These are phyloP conservation scores for Herminia tarsipennalis DNA, from an alignment of 2,888 invertebrate species.

Conservation along the genomic window DNA sequence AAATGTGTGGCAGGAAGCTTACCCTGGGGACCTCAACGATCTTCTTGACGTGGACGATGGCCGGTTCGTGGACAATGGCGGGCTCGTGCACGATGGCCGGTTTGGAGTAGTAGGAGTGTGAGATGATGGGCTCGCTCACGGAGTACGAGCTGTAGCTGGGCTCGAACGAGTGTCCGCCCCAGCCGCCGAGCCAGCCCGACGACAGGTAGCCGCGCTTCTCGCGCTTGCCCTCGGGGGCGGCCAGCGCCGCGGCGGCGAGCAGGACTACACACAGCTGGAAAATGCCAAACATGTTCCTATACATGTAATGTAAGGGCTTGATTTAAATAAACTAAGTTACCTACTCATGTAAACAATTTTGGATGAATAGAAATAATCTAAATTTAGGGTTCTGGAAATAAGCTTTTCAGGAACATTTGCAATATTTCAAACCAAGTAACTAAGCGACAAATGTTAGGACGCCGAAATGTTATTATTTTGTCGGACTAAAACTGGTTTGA, in stretches of 20 bases:
- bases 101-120: slow-evolving; percentile 22
- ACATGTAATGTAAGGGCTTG: background rate
- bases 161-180: slow-evolving; percentile 13
- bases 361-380: background rate
- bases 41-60: slow-evolving; percentile 51
- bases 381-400: too few relatives aligned
- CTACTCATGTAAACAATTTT: background rate
- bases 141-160: slow-evolving; percentile 5
- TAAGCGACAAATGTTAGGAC: too few relatives aligned
- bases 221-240: slow-evolving; percentile 46
- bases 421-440: too few relatives aligned
- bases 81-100: slow-evolving; percentile 16
- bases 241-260: slow-evolving; percentile 47
- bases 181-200: slow-evolving; percentile 13
- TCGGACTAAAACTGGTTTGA: background rate
- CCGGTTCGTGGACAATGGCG: slow-evolving; percentile 41
- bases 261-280: slow-evolving; percentile 50
- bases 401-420: too few relatives aligned
- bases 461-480: too few relatives aligned
- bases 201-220: slow-evolving; percentile 53
- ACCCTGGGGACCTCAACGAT: slow-evolving; percentile 63
- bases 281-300: background rate
- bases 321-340: too few relatives aligned
- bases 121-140: slow-evolving; percentile 19
- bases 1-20: background rate